Evolutionary conservation across 2,113 vertebrate species (phyloP).

Genomic region (Chionodraco myersi): DNA sequence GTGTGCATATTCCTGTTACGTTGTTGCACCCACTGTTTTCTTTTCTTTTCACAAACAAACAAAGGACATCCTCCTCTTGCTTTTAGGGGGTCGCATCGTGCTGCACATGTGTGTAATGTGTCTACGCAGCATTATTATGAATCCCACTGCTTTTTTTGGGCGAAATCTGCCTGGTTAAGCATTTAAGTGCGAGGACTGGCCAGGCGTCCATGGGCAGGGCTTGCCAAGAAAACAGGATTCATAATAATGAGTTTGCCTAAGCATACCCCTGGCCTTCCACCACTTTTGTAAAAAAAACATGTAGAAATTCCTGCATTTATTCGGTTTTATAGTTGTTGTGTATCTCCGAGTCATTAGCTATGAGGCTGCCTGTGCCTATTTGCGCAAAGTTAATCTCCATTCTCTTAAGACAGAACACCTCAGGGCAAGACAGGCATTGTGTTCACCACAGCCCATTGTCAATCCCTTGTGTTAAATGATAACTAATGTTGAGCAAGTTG

Average conservation of each 20-base stretch:
- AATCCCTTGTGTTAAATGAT: slow-evolving; percentile 26
- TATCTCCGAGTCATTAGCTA: background rate
- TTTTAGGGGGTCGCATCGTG: background rate
- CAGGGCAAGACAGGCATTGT: background rate
- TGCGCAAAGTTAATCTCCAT: slow-evolving; percentile 19
- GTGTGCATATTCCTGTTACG: background rate
- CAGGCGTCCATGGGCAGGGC: too few relatives aligned
- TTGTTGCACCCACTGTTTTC: background rate
- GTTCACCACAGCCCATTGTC: slow-evolving; percentile 15
- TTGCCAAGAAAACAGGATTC: too few relatives aligned
- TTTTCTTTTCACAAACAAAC: background rate
- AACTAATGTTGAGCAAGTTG: slow-evolving; percentile 30
- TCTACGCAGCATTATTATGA: too few relatives aligned
- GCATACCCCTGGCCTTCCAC: too few relatives aligned
- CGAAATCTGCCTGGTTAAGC: too few relatives aligned
- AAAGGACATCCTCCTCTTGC: background rate
- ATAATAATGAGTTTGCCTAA: too few relatives aligned
- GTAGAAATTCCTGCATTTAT: background rate
- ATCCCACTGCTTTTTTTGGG: too few relatives aligned
- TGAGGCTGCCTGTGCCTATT: slow-evolving; percentile 1
- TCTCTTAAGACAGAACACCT: slow-evolving; percentile 10
- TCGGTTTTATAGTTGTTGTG: background rate
- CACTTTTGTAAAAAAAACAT: background rate
- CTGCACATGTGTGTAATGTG: background rate
- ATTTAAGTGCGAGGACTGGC: too few relatives aligned